Percentiles rank a stretch among this genome's conserved stretches.
These are phyloP conservation scores for Notamacropus eugenii DNA, from an alignment of 2,797 vertebrate genomes.

Conservation along the genomic window DNA sequence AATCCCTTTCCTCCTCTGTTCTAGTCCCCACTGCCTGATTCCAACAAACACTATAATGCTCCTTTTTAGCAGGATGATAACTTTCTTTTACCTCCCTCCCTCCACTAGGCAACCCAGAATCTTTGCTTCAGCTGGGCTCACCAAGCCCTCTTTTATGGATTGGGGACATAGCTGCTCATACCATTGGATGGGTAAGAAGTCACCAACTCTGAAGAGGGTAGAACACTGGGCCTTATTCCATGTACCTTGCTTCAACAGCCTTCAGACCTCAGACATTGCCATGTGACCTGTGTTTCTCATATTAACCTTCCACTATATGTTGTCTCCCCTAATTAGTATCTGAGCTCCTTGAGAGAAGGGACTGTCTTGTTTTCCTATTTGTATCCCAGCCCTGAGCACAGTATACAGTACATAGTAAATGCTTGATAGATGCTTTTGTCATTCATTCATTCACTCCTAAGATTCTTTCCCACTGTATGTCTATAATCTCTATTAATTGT, in stretches of 20 bases:
- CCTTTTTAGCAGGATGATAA: neutral
- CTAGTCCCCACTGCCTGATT: neutral
- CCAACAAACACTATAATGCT: neutral
- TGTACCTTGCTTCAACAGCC: neutral
- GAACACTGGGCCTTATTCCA: neutral
- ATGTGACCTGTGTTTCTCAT: neutral
- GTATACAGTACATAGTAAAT: neutral
- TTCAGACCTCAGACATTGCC: neutral
- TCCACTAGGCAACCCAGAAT: neutral
- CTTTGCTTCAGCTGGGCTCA: neutral
- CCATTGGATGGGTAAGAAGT: neutral
- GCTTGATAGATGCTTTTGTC: neutral
- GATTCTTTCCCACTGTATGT: conserved; percentile 2
- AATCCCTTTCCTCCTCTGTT: neutral
- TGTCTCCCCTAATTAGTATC: neutral
- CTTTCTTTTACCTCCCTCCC: neutral
- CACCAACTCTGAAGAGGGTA: neutral
- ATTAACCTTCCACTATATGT: neutral
- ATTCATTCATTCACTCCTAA: neutral
- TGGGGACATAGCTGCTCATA: neutral
- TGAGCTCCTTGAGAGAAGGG: neutral
- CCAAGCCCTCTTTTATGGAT: neutral
- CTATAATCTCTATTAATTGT: conserved; percentile 18
- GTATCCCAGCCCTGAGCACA: conserved; percentile 17
- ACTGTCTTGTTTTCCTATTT: conserved; percentile 21